These are phyloP conservation scores for Narcine bancroftii DNA, from an alignment of 2,113 vertebrate genomes.

Conservation along the genomic window DNA sequence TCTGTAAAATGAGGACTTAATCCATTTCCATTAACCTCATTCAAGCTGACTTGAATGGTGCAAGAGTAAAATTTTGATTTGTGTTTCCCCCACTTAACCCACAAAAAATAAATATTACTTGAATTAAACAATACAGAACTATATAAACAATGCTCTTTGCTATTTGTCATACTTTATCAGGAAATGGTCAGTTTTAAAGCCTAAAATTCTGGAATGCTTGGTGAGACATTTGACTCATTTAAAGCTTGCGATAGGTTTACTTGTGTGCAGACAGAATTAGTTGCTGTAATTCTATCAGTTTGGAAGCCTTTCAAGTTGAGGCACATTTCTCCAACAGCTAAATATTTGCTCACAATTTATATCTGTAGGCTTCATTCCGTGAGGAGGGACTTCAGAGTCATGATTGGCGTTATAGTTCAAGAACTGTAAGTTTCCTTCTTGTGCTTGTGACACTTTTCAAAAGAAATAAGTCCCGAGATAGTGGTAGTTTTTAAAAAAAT, in stretches of 20 bases:
- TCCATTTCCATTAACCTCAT: background rate
- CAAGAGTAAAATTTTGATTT: background rate
- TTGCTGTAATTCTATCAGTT: background rate
- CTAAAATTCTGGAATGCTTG: background rate
- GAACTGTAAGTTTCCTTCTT: constrained; percentile 66
- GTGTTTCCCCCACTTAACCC: background rate
- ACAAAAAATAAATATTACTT: background rate
- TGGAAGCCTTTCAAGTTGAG: background rate
- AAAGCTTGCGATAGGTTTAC: background rate
- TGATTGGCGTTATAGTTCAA: constrained; percentile 52
- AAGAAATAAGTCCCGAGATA: constrained; percentile 38
- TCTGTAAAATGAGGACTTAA: background rate
- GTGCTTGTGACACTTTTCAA: constrained; percentile 39
- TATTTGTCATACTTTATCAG: background rate
- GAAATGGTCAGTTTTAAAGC: background rate
- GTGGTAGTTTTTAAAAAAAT: constrained; percentile 45
- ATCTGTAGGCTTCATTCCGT: constrained; percentile 65
- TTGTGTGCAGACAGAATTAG: background rate
- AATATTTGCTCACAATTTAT: constrained; percentile 40
- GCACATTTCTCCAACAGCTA: background rate
- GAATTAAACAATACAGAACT: background rate
- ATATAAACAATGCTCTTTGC: background rate
- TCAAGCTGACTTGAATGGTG: background rate
- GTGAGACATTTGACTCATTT: background rate
- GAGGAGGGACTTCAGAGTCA: constrained; percentile 65